Conservation (phyloP, 2,888 invertebrate genomes). For the Griposia aprilina region DNA sequence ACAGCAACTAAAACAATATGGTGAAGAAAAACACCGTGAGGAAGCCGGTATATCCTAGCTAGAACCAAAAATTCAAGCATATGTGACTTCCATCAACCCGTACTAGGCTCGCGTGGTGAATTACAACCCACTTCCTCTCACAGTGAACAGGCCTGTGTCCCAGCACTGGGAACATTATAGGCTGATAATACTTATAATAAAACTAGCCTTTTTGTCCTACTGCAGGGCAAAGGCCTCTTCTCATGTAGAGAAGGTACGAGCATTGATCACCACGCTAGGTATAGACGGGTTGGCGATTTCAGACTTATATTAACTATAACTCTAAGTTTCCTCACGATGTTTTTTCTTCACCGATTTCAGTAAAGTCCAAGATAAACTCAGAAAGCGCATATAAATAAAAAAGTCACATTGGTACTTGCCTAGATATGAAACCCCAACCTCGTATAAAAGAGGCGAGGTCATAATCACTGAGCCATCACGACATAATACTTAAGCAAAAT, state of each 20-base stretch:
- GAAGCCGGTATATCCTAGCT: not conserved
- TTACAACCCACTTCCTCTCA: too few relatives aligned
- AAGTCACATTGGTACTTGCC: too few relatives aligned
- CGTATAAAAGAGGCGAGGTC: too few relatives aligned
- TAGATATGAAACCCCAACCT: too few relatives aligned
- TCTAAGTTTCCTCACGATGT: too few relatives aligned
- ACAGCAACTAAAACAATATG: not conserved
- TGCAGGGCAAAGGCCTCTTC: not conserved
- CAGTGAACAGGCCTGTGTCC: too few relatives aligned
- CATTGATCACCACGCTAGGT: too few relatives aligned
- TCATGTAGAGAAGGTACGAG: not conserved
- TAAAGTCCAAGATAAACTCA: too few relatives aligned
- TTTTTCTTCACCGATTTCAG: too few relatives aligned
- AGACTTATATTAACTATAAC: too few relatives aligned
- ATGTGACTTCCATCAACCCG: not conserved
- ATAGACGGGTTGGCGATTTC: too few relatives aligned
- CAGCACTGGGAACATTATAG: not conserved
- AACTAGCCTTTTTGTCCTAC: not conserved
- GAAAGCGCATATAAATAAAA: too few relatives aligned
- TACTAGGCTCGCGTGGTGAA: not conserved
- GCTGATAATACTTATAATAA: not conserved
- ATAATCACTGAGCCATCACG: not conserved
- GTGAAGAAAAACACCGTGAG: not conserved
- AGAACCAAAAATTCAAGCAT: not conserved
- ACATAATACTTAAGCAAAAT: not conserved